These are phyloP conservation scores for Leptopilina clavipes DNA, from an alignment of 1,140 invertebrate species.

Conservation along the genomic window DNA sequence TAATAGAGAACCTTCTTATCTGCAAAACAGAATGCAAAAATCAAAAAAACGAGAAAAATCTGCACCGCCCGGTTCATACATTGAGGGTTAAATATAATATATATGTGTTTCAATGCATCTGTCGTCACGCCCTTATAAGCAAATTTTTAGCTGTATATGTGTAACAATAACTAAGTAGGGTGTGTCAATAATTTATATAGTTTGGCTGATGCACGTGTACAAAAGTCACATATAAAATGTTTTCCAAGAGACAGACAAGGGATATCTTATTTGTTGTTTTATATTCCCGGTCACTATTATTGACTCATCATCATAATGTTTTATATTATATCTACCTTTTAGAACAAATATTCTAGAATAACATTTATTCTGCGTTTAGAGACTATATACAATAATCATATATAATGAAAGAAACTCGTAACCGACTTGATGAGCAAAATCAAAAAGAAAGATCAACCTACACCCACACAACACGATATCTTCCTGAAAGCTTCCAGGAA, in stretches of 20 bases:
- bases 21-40: slow-evolving; percentile 45
- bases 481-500: too few relatives aligned
- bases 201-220: slow-evolving; percentile 53
- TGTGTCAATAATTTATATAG: slow-evolving; percentile 35
- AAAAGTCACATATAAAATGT: slow-evolving; percentile 56
- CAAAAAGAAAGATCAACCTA: too few relatives aligned
- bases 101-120: slow-evolving; percentile 70
- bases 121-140: slow-evolving; percentile 69
- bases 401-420: too few relatives aligned
- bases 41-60: slow-evolving; percentile 62
- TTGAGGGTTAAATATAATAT: slow-evolving; percentile 61
- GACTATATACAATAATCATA: too few relatives aligned
- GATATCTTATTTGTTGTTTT: slow-evolving; percentile 61
- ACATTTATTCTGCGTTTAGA: too few relatives aligned
- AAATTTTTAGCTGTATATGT: slow-evolving; percentile 34
- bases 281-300: slow-evolving; percentile 69
- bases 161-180: slow-evolving; percentile 40
- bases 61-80: slow-evolving; percentile 54
- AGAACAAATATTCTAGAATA: too few relatives aligned
- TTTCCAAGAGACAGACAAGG: slow-evolving; percentile 48
- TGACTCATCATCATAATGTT: slow-evolving; percentile 74
- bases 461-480: too few relatives aligned
- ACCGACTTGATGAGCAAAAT: too few relatives aligned
- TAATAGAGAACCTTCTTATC: slow-evolving; percentile 51
- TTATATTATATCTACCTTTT: too few relatives aligned